phyloP scores from a whole-genome alignment of 2,888 invertebrate genomes.

The Coleophora flavipennella region DNA sequence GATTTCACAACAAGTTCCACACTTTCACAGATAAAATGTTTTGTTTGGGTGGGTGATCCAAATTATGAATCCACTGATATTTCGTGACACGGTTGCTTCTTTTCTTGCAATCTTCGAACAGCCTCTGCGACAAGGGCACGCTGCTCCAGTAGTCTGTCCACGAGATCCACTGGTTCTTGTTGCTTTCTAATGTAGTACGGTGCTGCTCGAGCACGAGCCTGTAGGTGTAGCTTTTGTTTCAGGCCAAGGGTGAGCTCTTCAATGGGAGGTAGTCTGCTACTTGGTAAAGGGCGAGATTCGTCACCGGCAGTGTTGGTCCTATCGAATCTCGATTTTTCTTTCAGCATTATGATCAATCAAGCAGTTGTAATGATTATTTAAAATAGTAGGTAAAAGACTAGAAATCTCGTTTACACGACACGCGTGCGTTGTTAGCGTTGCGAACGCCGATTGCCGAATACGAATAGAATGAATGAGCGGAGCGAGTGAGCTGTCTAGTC shows the following conservation, averaged over 20 bases:
- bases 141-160: conserved; percentile 61
- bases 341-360: conserved; percentile 50
- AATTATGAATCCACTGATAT: conserved; percentile 68
- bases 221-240: conserved; percentile 68
- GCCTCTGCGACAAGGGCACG: conserved; percentile 70
- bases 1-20: conserved; percentile 71
- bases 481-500: conserved; percentile 60
- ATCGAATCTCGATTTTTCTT: conserved; percentile 58
- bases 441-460: too few relatives aligned
- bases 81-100: conserved; percentile 64
- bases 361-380: conserved; percentile 21
- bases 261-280: conserved; percentile 58
- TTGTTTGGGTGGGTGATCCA: conserved; percentile 46
- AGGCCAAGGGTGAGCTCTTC: conserved; percentile 65
- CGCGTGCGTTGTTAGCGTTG: conserved; percentile 61
- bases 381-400: conserved; percentile 37
- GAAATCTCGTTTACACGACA: conserved; percentile 44
- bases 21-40: conserved; percentile 72
- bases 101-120: conserved; percentile 65
- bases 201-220: conserved; percentile 64
- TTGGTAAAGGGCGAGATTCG: conserved; percentile 44
- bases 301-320: conserved; percentile 43
- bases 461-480: conserved; percentile 69
- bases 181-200: conserved; percentile 69
- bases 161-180: conserved; percentile 69